Evolutionary conservation across 2,113 vertebrate genomes (phyloP).

Genomic region (Xiphophorus hellerii): DNA sequence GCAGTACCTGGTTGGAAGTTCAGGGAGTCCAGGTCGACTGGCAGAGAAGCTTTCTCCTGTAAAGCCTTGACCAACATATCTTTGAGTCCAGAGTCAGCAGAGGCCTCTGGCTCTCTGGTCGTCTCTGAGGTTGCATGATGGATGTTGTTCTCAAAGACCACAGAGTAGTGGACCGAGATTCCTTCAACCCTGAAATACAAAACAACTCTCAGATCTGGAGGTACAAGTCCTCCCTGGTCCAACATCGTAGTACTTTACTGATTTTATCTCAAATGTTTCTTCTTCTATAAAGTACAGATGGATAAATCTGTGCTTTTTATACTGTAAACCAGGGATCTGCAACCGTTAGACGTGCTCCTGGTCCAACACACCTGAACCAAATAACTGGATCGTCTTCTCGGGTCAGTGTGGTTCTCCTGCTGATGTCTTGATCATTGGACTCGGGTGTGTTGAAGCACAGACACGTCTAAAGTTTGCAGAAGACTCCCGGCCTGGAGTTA

Average conservation of each 20-base stretch:
- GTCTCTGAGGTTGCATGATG: slow-evolving; percentile 64
- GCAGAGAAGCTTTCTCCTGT: slow-evolving; percentile 83
- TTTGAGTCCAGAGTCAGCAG: slow-evolving; percentile 76
- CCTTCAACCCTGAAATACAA: slow-evolving; percentile 78
- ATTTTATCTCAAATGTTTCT: not conserved
- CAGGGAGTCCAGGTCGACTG: slow-evolving; percentile 83
- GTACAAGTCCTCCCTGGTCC: too few species aligned
- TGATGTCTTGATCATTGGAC: too few species aligned
- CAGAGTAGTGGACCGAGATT: slow-evolving; percentile 80
- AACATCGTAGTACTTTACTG: not conserved
- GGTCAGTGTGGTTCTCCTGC: too few species aligned
- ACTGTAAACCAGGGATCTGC: too few species aligned
- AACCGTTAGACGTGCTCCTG: too few species aligned
- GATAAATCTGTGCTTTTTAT: not conserved
- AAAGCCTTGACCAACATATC: slow-evolving; percentile 83
- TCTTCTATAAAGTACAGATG: not conserved
- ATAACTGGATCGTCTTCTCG: too few species aligned
- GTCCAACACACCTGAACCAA: too few species aligned
- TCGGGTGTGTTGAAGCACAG: too few species aligned
- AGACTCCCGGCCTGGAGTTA: too few species aligned
- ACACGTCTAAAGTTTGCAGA: too few species aligned
- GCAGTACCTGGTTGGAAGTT: slow-evolving; percentile 77
- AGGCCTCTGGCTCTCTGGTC: slow-evolving; percentile 44
- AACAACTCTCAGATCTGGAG: not conserved
- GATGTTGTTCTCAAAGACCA: slow-evolving; percentile 81